Percentiles rank a stretch among this genome's conserved stretches.
phyloP scores from a whole-genome alignment of 1,140 invertebrate genomes.

The Spodoptera frugiperda region DNA sequence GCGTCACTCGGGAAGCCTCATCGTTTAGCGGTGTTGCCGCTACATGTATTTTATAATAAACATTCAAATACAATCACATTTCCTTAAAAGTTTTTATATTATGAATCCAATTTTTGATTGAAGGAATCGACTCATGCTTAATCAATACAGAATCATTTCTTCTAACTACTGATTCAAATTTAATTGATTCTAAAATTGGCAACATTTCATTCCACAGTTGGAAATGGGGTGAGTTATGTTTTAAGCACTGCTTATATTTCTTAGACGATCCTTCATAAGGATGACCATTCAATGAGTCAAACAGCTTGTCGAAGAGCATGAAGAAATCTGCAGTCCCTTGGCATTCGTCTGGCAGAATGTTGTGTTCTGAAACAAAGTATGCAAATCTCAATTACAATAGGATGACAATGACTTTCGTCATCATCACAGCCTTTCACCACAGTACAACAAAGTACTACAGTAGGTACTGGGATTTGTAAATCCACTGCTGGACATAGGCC shows the following conservation, averaged over 20 bases:
- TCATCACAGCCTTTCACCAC: no score
- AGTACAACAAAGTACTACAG: no score
- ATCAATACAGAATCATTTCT: background rate
- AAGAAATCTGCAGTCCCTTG: conserved; percentile 16
- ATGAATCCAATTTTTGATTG: conserved; percentile 16
- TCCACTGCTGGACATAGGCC: no score
- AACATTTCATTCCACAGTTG: conserved; percentile 27
- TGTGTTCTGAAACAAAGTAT: conserved; percentile 38
- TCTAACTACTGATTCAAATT: conserved; percentile 8
- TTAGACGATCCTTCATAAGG: conserved; percentile 4
- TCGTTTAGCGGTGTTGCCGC: no score
- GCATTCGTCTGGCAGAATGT: conserved; percentile 23
- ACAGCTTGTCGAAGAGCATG: conserved; percentile 29
- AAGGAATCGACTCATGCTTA: conserved; percentile 25
- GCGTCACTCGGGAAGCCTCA: no score
- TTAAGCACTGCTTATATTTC: background rate
- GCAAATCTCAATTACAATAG: no score
- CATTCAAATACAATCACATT: conserved; percentile 6
- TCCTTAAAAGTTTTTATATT: conserved; percentile 40
- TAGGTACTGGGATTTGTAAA: no score
- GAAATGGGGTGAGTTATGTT: conserved; percentile 34
- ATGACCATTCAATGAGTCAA: conserved; percentile 35
- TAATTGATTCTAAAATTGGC: conserved; percentile 22
- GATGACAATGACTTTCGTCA: no score
- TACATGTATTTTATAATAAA: conserved; percentile 9